Conservation (phyloP, 1,140 invertebrate genomes). For the Luehdorfia chinensis region DNA sequence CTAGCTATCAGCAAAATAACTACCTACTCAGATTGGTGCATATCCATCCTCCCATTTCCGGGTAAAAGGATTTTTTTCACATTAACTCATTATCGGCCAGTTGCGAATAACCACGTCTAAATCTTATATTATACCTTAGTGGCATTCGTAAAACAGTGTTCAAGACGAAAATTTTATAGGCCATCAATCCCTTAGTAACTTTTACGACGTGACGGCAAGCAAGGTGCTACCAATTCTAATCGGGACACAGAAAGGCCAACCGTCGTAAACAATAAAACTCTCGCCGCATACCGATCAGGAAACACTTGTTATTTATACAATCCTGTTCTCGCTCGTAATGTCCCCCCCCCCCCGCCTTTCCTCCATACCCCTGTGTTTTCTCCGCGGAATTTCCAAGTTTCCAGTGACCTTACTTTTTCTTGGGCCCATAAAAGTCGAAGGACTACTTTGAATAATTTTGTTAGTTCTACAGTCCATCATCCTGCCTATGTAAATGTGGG, state of each 20-base stretch:
- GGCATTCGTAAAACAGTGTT: background rate
- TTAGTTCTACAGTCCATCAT: constrained; percentile 40
- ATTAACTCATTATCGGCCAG: no score
- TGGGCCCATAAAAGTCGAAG: constrained; percentile 30
- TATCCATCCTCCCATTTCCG: no score
- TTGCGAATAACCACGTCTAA: no score
- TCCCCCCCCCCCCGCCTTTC: constrained; percentile 26
- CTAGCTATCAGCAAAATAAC: no score
- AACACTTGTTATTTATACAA: constrained; percentile 38
- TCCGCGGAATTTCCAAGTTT: constrained; percentile 1
- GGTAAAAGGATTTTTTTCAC: no score
- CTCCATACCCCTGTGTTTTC: no score
- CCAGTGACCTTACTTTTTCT: constrained; percentile 22
- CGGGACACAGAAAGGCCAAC: background rate
- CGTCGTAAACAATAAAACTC: constrained; percentile 21
- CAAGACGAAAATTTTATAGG: constrained; percentile 7
- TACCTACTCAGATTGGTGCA: no score
- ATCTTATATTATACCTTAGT: no score
- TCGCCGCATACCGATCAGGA: constrained; percentile 19
- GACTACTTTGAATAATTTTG: constrained; percentile 45
- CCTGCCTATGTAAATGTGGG: constrained; percentile 37
- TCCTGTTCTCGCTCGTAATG: constrained; percentile 35
- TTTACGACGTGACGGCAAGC: constrained; percentile 13
- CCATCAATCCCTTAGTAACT: constrained; percentile 10
- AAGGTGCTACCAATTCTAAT: constrained; percentile 12